A percentile compares a stretch with the other conserved stretches of the same genome.
These are phyloP conservation scores for Chaenogobius annularis DNA, from an alignment of 2,113 vertebrate species.

Conservation along the genomic window DNA sequence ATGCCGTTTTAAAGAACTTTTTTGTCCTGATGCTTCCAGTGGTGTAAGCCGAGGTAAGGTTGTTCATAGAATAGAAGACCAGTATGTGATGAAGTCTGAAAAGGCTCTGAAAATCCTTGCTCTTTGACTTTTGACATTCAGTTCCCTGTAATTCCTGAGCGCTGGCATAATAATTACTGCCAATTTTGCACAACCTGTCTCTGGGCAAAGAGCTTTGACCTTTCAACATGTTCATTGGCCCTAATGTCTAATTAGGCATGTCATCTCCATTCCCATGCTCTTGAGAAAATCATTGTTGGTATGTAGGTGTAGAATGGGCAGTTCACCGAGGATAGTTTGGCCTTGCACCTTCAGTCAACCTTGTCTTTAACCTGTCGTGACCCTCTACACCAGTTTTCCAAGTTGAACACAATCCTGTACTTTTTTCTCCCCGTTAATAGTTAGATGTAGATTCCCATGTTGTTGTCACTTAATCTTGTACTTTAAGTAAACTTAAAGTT, in stretches of 20 bases:
- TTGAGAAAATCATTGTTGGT: slow-evolving; percentile 1
- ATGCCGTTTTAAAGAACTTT: background rate
- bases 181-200: slow-evolving; percentile 56
- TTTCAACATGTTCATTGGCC: slow-evolving; percentile 59
- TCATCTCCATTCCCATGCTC: slow-evolving; percentile 51
- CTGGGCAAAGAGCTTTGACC: slow-evolving; percentile 53
- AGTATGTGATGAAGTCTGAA: slow-evolving; percentile 16
- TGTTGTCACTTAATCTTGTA: no score
- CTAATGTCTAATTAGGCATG: slow-evolving; percentile 54
- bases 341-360: background rate
- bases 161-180: slow-evolving; percentile 66
- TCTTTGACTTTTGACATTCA: slow-evolving; percentile 60
- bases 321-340: background rate
- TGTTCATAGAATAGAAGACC: background rate
- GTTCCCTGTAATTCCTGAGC: slow-evolving; percentile 51
- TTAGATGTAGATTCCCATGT: no score
- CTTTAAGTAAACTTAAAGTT: no score
- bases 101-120: slow-evolving; percentile 15
- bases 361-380: no score
- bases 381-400: no score
- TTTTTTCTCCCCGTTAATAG: no score
- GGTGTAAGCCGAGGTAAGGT: background rate
- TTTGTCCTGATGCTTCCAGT: background rate
- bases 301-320: no score
- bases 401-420: no score